Evolutionary conservation across 2,888 invertebrate genomes (phyloP).

Genomic region (Cheilosia variabilis): DNA sequence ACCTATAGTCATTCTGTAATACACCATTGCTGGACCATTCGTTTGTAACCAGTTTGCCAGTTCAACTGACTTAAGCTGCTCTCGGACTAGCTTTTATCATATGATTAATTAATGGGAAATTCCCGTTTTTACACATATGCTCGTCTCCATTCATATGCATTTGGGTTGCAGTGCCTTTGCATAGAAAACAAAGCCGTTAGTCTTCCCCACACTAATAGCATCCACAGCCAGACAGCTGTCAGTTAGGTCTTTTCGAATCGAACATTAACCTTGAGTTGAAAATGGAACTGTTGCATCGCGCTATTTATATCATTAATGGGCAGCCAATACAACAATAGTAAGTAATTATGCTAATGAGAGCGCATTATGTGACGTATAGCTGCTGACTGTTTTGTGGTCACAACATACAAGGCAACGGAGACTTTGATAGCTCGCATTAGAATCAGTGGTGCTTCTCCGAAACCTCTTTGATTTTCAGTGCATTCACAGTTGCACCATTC

Average conservation of each 20-base stretch:
- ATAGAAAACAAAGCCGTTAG: not conserved
- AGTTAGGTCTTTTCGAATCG: not conserved
- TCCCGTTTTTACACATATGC: not conserved
- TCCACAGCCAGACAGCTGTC: not conserved
- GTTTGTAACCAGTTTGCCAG: not conserved
- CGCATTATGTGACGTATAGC: slow-evolving; percentile 18
- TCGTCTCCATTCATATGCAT: not conserved
- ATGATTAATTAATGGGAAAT: not conserved
- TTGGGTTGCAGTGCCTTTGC: slow-evolving; percentile 5
- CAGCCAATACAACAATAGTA: slow-evolving; percentile 6
- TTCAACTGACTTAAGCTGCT: not conserved
- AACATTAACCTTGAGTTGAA: slow-evolving; percentile 10
- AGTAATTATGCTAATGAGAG: slow-evolving; percentile 32
- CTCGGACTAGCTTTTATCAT: not conserved
- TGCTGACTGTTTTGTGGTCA: not conserved
- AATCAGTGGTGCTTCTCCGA: slow-evolving; percentile 5
- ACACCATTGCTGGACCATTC: not conserved
- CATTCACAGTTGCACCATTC: slow-evolving; percentile 40
- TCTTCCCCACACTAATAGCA: too few species aligned
- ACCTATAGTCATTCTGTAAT: not conserved
- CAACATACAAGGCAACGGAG: slow-evolving; percentile 3
- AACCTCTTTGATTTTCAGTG: slow-evolving; percentile 42
- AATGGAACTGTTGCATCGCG: slow-evolving; percentile 29
- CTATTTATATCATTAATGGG: slow-evolving; percentile 7
- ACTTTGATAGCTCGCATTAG: slow-evolving; percentile 8